phyloP scores from a whole-genome alignment of 2,113 vertebrate genomes.

The Cathartes aura region DNA sequence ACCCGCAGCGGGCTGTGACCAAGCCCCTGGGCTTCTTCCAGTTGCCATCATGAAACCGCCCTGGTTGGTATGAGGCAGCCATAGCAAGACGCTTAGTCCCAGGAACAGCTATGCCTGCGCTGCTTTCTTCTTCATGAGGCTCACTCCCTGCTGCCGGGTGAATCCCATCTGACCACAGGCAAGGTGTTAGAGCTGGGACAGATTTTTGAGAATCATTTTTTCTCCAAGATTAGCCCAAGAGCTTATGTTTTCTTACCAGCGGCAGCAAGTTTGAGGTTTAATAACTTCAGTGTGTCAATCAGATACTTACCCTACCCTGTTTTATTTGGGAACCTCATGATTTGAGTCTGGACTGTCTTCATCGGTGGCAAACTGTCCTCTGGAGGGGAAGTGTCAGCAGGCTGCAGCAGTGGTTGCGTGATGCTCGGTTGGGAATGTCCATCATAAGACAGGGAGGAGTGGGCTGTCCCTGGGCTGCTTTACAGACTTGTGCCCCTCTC shows the following conservation, averaged over 20 bases:
- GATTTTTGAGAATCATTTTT: background rate
- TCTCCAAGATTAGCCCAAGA: background rate
- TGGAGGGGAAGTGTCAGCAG: background rate
- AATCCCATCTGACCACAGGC: background rate
- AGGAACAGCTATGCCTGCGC: background rate
- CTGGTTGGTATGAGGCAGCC: background rate
- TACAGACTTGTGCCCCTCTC: background rate
- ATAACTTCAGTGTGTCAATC: background rate
- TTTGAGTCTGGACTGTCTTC: background rate
- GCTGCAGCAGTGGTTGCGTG: background rate
- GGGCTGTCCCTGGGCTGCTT: background rate
- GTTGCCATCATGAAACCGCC: background rate
- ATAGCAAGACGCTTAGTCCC: background rate
- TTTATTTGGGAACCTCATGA: background rate
- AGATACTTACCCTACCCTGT: background rate
- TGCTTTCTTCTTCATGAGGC: background rate
- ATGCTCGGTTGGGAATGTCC: background rate
- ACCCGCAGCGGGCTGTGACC: background rate
- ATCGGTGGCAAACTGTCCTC: background rate
- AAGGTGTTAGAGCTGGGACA: background rate
- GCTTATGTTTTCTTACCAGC: background rate
- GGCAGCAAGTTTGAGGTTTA: background rate
- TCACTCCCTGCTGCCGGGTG: background rate
- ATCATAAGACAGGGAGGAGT: background rate
- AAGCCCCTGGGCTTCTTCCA: background rate